Evolutionary conservation across 2,888 invertebrate species (phyloP), one percentile per base, ranked within the genome.

Genomic region (Dasypolia templi): DNA sequence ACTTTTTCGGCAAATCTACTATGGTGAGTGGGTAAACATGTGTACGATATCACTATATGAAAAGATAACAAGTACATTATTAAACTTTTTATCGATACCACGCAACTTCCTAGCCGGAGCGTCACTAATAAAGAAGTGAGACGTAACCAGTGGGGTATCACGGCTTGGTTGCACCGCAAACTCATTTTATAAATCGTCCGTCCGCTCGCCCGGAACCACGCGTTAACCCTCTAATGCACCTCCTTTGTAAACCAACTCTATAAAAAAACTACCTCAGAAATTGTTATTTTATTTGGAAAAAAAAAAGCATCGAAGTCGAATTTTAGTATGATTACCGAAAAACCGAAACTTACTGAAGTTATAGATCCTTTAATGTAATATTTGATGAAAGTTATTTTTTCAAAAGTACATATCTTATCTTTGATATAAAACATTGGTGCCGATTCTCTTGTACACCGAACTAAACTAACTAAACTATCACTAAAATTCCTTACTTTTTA

Each of bases 111-210:
- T 17, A 39, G 7, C 19, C 7, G 58, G 75, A 35, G 59, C 86
- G 82, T 89, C 94, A 87, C 95, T 94, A 91, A 87, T 89, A 92
- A 94, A 94, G 93, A 94, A 96, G 96, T 96, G 94, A 96, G 96
- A 96, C 95, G 96, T 96, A 95, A 94, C 95, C 96, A 94, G 95
- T 96, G 95, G 95, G 93, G 95, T 95, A 95, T 94, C 94, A 93
- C 94, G 94, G 94, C 91, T 93, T 94, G 95, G 95, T 95, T 95
- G 95, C 95, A 95, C 96, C 95, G 94, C 96, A 96, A 96, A 96
- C 96, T 96, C 96, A 95, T 96, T 96, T 95, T 95, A 94, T 96
- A 96, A 96, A 96, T 96, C 95, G 96, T 89, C 90, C 89, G 94
- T 90, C 90, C 94, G 91, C 87, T 94, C 93, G 93, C 88, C 94